Percentiles rank a stretch among this genome's conserved stretches.
These are phyloP conservation scores for Ctenicera cuprea DNA, from an alignment of 2,888 invertebrate genomes.

Conservation along the genomic window DNA sequence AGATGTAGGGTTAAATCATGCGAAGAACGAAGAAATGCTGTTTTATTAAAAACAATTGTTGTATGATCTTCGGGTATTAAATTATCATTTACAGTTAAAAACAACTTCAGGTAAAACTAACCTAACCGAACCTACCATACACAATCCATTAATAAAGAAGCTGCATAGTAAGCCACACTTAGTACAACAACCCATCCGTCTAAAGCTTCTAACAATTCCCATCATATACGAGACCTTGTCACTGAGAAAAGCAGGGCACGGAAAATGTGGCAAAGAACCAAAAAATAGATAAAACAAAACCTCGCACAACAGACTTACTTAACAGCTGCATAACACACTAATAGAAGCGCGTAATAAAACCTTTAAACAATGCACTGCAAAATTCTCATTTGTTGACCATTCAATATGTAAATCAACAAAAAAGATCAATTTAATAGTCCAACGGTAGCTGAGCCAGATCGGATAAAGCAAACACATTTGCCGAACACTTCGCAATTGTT, in stretches of 20 bases:
- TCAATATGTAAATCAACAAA: slow-evolving; percentile 15
- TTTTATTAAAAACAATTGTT: too few species aligned
- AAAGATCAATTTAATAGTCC: slow-evolving; percentile 10
- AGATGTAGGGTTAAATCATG: too few species aligned
- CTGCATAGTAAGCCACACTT: neutral
- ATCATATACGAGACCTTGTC: slow-evolving; percentile 5
- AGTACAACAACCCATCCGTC: neutral
- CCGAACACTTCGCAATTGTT: neutral
- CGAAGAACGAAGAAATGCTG: too few species aligned
- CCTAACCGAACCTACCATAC: too few species aligned
- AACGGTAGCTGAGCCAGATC: slow-evolving; percentile 1
- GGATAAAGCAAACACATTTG: slow-evolving; percentile 1
- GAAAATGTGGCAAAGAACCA: slow-evolving; percentile 11
- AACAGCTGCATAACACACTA: slow-evolving; percentile 4
- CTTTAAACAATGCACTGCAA: slow-evolving; percentile 12
- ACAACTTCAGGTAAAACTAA: too few species aligned
- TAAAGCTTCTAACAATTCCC: slow-evolving; percentile 8
- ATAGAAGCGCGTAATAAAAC: slow-evolving; percentile 2
- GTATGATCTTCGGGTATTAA: too few species aligned
- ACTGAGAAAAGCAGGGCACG: slow-evolving; percentile 11
- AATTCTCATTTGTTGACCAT: slow-evolving; percentile 15
- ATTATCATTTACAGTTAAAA: too few species aligned
- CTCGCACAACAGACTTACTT: neutral
- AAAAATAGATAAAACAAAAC: slow-evolving; percentile 8
- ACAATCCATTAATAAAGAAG: too few species aligned